Percentiles rank a stretch among this genome's conserved stretches.
These are phyloP conservation scores for Platyscapa corneri DNA, from an alignment of 1,140 invertebrate species.

Conservation along the genomic window DNA sequence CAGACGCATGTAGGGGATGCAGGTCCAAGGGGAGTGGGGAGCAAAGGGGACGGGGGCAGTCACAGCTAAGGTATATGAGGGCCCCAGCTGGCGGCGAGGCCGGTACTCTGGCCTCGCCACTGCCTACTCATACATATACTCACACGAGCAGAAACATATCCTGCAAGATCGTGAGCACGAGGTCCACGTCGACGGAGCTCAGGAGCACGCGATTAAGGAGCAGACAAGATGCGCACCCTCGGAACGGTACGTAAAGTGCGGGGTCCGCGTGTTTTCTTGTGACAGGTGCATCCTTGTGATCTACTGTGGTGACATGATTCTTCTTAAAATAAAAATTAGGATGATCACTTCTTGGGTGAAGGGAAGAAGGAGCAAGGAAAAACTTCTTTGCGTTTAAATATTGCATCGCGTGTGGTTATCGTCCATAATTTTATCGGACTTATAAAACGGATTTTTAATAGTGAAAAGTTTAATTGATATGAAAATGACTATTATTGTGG, in stretches of 20 bases:
- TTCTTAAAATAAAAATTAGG: too few species aligned
- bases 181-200: not conserved
- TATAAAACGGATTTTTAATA: not conserved
- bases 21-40: conserved; percentile 52
- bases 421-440: not conserved
- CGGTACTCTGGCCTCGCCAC: conserved; percentile 69
- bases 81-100: conserved; percentile 62
- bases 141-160: conserved; percentile 35
- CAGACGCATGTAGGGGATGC: conserved; percentile 36
- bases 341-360: too few species aligned
- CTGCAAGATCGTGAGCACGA: not conserved
- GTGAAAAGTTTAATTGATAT: not conserved
- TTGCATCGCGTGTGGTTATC: not conserved
- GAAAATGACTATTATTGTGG: not conserved
- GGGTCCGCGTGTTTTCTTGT: not conserved
- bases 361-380: too few species aligned
- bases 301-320: not conserved
- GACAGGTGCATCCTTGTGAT: conserved; percentile 32
- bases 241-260: conserved; percentile 67
- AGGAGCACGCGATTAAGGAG: not conserved
- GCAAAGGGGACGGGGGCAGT: conserved; percentile 59
- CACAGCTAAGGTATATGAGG: conserved; percentile 73
- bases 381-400: too few species aligned
- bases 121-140: conserved; percentile 64
- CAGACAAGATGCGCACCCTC: conserved; percentile 62